Evolutionary conservation across 2,113 vertebrate genomes (phyloP), one percentile per base, ranked within the genome.

Genomic region (Ellobius talpinus): DNA sequence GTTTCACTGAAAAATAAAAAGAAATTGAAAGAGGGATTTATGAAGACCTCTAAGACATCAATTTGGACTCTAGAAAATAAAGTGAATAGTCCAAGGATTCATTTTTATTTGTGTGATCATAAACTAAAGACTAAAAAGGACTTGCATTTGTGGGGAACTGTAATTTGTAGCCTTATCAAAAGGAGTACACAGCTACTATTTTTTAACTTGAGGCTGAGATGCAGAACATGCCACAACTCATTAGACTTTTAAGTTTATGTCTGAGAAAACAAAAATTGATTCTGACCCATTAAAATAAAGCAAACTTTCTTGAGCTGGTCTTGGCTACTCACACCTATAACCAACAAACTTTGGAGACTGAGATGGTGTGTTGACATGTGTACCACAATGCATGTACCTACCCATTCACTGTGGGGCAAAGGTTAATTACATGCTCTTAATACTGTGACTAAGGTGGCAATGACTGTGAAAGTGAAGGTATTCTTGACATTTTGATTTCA

Each of bases 1-100:
- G 13, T 47, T 90, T 96, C 52, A n/a, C 31, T 87, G 66, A 55
- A 94, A 73, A 94, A 42, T 47, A 26, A 29, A 84, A 68, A 66
- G 17, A 86, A 47, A 87, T 0, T 66, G 42, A 31, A 81, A 76
- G 7, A 0, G 11, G 16, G 0, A 39, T 90, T 87, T 96, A 6
- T 29, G 61, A 87, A 23, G n/a, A 79, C 74, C 78, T 74, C 55
- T 66, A 85, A 89, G 73, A 89, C 86, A 65, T 87, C 29, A 70
- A 13, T 24, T 39, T 42, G 74, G 68, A n/a, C 39, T 76, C 7
- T 93, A 26, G 63, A 82, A 91, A 95, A 85, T 3, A 10, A 42
- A 88, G 24, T 33, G 31, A 23, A 68, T 6, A 16, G 45, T 61
- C 31, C 9, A n/a, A 36, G 16, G 26, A 65, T 72, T 92, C 42